Conservation (phyloP, 2,797 vertebrate genomes). For the Gorsachius magnificus region DNA sequence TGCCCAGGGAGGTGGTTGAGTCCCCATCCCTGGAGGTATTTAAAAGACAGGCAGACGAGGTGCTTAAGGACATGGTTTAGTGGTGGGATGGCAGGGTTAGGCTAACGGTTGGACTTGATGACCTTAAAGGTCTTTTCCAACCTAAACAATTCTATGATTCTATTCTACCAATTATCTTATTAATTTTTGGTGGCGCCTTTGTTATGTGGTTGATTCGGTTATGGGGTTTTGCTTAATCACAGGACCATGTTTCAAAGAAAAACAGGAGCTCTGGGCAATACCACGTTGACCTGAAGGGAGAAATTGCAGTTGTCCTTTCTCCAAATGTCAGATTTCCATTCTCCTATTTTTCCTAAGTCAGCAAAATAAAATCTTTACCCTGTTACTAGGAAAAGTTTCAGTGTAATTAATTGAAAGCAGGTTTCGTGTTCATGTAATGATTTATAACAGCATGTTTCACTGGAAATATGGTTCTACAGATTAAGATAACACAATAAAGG, state of each 20-base stretch:
- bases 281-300: background rate
- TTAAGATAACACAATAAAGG: background rate
- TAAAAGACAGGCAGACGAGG: too few relatives aligned
- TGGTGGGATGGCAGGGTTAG: too few relatives aligned
- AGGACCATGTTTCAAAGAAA: background rate
- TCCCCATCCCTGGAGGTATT: too few relatives aligned
- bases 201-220: accelerated
- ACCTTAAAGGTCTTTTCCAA: too few relatives aligned
- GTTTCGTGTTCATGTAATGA: background rate
- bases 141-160: too few relatives aligned
- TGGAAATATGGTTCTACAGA: background rate
- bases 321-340: background rate
- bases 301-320: background rate
- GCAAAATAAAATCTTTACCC: background rate
- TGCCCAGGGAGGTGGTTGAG: too few relatives aligned
- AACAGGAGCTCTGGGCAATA: background rate
- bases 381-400: background rate
- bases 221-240: background rate
- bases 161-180: background rate
- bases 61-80: too few relatives aligned
- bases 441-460: background rate
- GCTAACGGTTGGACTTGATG: too few relatives aligned
- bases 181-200: background rate
- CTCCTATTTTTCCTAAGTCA: background rate
- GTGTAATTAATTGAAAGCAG: background rate